A percentile compares a stretch with the other conserved stretches of the same genome.
phyloP scores from a whole-genome alignment of 35 echinoderm and acorn worm genomes.

The Stichopus chloronotus region DNA sequence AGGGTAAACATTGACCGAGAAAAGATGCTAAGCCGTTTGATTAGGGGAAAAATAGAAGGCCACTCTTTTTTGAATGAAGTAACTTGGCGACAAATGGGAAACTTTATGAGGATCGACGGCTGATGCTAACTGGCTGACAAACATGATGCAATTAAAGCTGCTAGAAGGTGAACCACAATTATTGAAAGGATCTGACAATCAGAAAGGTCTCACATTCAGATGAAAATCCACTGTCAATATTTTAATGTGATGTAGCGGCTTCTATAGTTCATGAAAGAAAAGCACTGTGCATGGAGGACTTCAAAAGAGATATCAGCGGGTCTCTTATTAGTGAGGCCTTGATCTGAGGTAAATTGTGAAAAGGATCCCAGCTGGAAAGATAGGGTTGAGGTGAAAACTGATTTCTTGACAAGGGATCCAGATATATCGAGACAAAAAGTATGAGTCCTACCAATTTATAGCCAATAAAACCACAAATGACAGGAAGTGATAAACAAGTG shows the following conservation, averaged over 20 bases:
- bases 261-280: not conserved
- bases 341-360: constrained; percentile 13
- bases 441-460: not conserved
- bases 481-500: too few species aligned
- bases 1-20: constrained; percentile 38
- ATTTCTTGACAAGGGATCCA: not conserved
- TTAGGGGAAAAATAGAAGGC: constrained; percentile 10
- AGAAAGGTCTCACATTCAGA: not conserved
- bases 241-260: not conserved
- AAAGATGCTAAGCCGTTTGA: constrained; percentile 33
- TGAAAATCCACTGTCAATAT: not conserved
- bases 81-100: constrained; percentile 13
- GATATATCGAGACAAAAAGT: not conserved
- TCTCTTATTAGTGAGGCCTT: constrained; percentile 44
- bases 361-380: not conserved
- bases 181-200: not conserved
- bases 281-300: not conserved
- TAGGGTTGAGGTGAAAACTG: too few species aligned
- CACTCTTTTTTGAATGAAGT: not conserved
- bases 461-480: not conserved
- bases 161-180: not conserved
- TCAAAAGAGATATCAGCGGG: constrained; percentile 37
- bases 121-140: not conserved
- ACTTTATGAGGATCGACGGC: not conserved
- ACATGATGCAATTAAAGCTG: constrained; percentile 32